Evolutionary conservation across 2,888 invertebrate genomes (phyloP).

Genomic region (Netelia inedita): DNA sequence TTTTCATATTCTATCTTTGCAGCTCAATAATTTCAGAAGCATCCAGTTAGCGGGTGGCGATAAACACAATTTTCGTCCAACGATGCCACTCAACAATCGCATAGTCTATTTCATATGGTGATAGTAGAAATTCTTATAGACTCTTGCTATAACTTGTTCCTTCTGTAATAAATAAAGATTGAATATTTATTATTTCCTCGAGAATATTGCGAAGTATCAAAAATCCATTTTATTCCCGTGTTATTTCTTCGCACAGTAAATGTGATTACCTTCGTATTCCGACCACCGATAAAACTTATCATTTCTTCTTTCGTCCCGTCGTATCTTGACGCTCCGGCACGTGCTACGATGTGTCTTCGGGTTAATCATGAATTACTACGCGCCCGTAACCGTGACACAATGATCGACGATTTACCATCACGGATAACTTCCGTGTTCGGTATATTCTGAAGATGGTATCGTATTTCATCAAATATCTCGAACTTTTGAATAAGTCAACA

Average conservation of each 20-base stretch:
- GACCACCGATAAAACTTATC: conserved; percentile 89
- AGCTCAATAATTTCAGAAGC: conserved; percentile 58
- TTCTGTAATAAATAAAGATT: neutral
- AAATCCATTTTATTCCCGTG: conserved; percentile 90
- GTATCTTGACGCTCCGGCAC: conserved; percentile 87
- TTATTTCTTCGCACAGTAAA: conserved; percentile 91
- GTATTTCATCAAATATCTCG: conserved; percentile 81
- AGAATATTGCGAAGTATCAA: conserved; percentile 92
- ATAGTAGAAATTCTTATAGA: neutral
- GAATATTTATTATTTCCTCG: conserved; percentile 81
- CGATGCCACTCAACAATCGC: conserved; percentile 60
- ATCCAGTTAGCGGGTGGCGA: conserved; percentile 33
- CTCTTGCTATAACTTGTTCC: too few species aligned
- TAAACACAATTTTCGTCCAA: conserved; percentile 63
- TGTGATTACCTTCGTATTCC: conserved; percentile 88
- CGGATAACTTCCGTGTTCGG: conserved; percentile 85
- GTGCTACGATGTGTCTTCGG: conserved; percentile 82
- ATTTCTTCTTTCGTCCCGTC: conserved; percentile 89
- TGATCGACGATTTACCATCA: conserved; percentile 91
- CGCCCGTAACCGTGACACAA: conserved; percentile 86
- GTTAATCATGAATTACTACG: conserved; percentile 81
- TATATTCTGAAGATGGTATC: conserved; percentile 82
- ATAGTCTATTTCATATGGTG: conserved; percentile 43
- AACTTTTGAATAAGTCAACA: neutral
- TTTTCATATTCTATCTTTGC: conserved; percentile 13